Percentiles rank a stretch among this genome's conserved stretches.
These are phyloP conservation scores for Megaleporinus macrocephalus DNA, from an alignment of 2,113 vertebrate genomes.

Conservation along the genomic window DNA sequence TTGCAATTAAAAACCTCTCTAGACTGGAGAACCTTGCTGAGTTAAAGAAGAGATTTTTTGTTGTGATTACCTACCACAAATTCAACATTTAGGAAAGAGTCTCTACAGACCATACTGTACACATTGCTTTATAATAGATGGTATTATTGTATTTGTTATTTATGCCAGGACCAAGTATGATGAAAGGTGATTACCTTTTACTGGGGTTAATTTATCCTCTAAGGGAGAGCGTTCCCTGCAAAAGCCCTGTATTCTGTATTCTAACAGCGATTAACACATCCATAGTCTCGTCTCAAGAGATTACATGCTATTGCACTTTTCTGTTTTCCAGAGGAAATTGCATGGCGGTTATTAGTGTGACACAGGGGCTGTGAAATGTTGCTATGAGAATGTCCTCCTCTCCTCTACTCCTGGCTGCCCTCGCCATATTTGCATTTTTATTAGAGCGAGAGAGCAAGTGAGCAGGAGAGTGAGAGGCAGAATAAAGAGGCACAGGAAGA, in stretches of 20 bases:
- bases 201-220: constrained; percentile 17
- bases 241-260: constrained; percentile 46
- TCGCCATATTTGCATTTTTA: constrained; percentile 83
- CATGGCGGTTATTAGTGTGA: constrained; percentile 76
- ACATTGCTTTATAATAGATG: constrained; percentile 1
- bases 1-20: neutral
- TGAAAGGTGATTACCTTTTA: constrained; percentile 15
- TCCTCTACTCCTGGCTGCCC: constrained; percentile 64
- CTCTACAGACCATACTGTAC: neutral
- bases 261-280: constrained; percentile 68
- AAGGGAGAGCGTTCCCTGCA: constrained; percentile 12
- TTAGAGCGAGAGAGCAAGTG: constrained; percentile 66
- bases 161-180: neutral
- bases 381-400: constrained; percentile 69
- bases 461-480: constrained; percentile 46
- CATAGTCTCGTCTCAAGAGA: constrained; percentile 77
- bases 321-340: constrained; percentile 78
- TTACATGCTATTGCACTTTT: constrained; percentile 75
- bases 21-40: neutral
- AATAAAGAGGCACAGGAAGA: constrained; percentile 44
- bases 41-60: neutral
- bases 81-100: neutral
- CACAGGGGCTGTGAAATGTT: constrained; percentile 63
- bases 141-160: no score
- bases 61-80: constrained; percentile 20